Evolutionary conservation across 2,888 invertebrate species (phyloP).

Genomic region (Panopea generosa): DNA sequence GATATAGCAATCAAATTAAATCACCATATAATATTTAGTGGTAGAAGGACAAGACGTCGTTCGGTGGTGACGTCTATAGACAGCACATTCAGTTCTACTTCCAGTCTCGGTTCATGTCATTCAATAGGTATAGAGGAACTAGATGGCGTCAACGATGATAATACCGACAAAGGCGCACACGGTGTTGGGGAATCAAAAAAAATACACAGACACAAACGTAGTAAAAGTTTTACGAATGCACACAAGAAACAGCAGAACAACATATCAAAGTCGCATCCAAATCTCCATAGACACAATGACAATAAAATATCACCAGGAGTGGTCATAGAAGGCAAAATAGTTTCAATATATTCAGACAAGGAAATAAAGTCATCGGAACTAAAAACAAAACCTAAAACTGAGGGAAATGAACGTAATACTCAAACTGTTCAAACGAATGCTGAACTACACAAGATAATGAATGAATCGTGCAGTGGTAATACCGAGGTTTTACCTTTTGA

Average conservation of each 20-base stretch:
- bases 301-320: neutral
- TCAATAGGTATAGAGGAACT: neutral
- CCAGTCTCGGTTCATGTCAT: neutral
- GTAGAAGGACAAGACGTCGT: neutral
- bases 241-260: no score
- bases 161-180: neutral
- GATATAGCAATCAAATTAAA: conserved; percentile 49
- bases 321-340: conserved; percentile 41
- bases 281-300: conserved; percentile 10
- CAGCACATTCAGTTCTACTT: neutral
- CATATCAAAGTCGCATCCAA: conserved; percentile 54
- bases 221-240: no score
- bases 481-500: neutral
- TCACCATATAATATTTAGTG: conserved; percentile 21
- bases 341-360: conserved; percentile 57
- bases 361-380: conserved; percentile 22
- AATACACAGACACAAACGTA: neutral
- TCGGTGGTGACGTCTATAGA: neutral
- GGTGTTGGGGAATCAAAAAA: neutral
- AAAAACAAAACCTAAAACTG: neutral
- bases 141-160: neutral
- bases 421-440: neutral
- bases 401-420: neutral
- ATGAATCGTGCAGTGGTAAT: no score
- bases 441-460: no score